Evolutionary conservation across 2,113 vertebrate genomes (phyloP).

Genomic region (Esox niger): DNA sequence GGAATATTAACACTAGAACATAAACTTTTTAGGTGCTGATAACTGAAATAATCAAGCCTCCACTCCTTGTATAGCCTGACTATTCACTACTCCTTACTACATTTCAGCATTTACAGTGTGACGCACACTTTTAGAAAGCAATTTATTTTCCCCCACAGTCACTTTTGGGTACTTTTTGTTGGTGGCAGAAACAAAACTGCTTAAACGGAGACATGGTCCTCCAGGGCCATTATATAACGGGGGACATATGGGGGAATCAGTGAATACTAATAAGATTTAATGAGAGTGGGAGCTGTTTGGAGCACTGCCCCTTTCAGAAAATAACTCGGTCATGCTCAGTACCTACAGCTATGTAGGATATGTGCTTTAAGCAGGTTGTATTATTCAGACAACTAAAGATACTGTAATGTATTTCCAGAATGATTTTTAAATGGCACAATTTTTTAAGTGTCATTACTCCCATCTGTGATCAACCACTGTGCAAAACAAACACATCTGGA

Average conservation of each 20-base stretch:
- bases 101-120: conserved; percentile 28
- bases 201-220: conserved; percentile 47
- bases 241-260: conserved; percentile 50
- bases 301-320: conserved; percentile 46
- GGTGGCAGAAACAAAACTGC: conserved; percentile 46
- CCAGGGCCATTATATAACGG: conserved; percentile 43
- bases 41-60: conserved; percentile 47
- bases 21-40: conserved; percentile 39
- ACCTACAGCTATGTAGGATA: conserved; percentile 28
- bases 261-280: conserved; percentile 63
- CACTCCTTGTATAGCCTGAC: conserved; percentile 33
- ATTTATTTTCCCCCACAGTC: conserved; percentile 15
- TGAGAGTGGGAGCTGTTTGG: conserved; percentile 52
- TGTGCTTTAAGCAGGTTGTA: not conserved
- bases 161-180: conserved; percentile 27
- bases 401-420: no score
- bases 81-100: conserved; percentile 17
- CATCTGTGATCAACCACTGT: no score
- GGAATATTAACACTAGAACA: conserved; percentile 31
- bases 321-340: conserved; percentile 35
- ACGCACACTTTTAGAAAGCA: conserved; percentile 14
- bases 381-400: no score
- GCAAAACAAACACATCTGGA: no score
- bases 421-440: no score
- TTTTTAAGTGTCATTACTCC: no score